These are phyloP conservation scores for Tricholauxania praeusta DNA, from an alignment of 2,888 invertebrate species.

Conservation along the genomic window DNA sequence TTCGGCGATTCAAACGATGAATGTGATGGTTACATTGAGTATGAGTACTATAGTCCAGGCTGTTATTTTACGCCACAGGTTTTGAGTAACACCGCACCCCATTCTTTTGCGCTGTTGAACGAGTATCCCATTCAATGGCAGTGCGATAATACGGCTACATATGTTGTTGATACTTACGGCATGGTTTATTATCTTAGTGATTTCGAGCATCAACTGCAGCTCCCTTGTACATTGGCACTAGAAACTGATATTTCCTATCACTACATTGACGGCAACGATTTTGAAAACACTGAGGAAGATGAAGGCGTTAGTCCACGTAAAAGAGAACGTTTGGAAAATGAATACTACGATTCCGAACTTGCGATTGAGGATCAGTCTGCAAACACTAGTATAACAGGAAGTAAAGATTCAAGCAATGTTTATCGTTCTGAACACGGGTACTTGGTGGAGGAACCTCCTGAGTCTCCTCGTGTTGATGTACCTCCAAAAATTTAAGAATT, in stretches of 20 bases:
- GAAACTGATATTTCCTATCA: slow-evolving; percentile 36
- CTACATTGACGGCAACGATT: slow-evolving; percentile 31
- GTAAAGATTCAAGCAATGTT: slow-evolving; percentile 27
- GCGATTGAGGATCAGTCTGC: background rate
- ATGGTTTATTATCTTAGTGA: slow-evolving; percentile 51
- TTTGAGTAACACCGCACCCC: slow-evolving; percentile 25
- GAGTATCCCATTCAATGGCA: slow-evolving; percentile 43
- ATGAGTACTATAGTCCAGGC: slow-evolving; percentile 49
- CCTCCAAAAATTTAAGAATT: too few relatives aligned
- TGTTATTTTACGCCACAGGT: slow-evolving; percentile 50
- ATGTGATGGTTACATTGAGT: background rate
- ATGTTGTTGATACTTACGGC: slow-evolving; percentile 50
- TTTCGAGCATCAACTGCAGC: slow-evolving; percentile 48
- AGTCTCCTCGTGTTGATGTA: too few relatives aligned
- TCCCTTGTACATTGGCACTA: slow-evolving; percentile 35
- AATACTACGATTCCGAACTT: background rate
- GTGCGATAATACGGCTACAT: slow-evolving; percentile 46
- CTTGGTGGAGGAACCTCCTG: slow-evolving; percentile 59
- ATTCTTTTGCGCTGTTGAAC: slow-evolving; percentile 25
- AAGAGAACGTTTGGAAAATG: slow-evolving; percentile 42
- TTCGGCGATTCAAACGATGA: background rate
- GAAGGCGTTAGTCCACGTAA: slow-evolving; percentile 44
- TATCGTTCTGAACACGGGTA: slow-evolving; percentile 57
- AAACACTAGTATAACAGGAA: background rate
- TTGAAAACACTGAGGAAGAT: slow-evolving; percentile 38